Evolutionary conservation across 2,113 vertebrate species (phyloP), one percentile per base, ranked within the genome.

Genomic region (Miniopterus natalensis): DNA sequence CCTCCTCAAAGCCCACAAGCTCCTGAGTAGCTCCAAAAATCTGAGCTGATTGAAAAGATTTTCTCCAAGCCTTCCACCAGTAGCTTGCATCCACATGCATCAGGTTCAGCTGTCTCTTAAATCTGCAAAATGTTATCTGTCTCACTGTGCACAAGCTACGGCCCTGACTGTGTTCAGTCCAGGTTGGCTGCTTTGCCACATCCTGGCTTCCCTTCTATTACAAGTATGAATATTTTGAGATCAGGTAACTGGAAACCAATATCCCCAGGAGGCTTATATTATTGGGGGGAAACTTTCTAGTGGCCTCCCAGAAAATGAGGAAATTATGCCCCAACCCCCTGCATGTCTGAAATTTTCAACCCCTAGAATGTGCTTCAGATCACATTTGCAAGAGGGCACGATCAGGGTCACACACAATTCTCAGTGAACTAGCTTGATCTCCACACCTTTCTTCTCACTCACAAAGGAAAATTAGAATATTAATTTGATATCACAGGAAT

Each of bases 1-100:
- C 75, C 29, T 90, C 77, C 84, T 90, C 92, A 88, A 92, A 97
- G 96, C 47, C 66, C 65, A 18, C 61, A 42, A 40, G 25, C 78
- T 85, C 71, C 61, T 8, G 20, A 84, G 57, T 13, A 68, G 40
- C 53, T 81, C 74, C 59, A 75, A 79, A 93, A 95, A 91, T 88
- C 86, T 27, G 6, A 74, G 65, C 36, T 74, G 65, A 11, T 6
- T 55, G 57, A 88, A 85, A 93, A 53, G 61, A 51, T 91, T 65
- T 66, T 85, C 70, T 65, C 53, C 51, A 13, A 65, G 88, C 29
- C 18, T 74, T 66, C 71, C 63, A 47, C 89, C 89, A 45, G 85
- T 84, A 96, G 89, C 85, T 87, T 66, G n/a, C 5, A 1, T 70
- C 73, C 65, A 20, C 21, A 9, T n/a, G 73, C 23, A 42, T 81